Base-by-base conservation (phyloP, 2,888 invertebrate genomes). In the Philaethria dido region DNA sequence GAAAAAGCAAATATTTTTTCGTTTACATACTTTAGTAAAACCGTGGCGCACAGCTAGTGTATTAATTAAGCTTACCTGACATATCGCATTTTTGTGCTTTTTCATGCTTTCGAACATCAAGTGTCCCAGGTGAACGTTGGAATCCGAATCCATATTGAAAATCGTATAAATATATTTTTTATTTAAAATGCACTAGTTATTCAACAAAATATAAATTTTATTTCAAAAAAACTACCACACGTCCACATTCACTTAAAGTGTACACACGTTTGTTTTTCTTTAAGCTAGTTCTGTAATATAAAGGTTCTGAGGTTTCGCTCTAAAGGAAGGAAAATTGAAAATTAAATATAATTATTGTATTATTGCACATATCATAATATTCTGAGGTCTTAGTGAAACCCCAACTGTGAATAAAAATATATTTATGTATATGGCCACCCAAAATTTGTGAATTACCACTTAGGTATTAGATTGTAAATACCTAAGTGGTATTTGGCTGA, bases 91-190 rank as follows among this genome's bases (percentile, higher is more conserved):
- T 44, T 64, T 62, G 3, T 74, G 72, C 22, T 64, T 57, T 54
- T 68, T 80, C 66, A 85, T 68, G 14, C 72, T 72, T 13, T 84
- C 79, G 64, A 83, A 39, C 50, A 84, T 65, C 29, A 84, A 57
- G 52, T 84, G 78, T 6, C 85, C 86, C 36, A 84, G 59, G 67
- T 84, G 80, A 57, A 74, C 76, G 16, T 81, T 61, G 1, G 62
- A n/a, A 36, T 65, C 39, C 13, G 50, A 44, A 64, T 59, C 64
- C 64, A 64, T 64, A 20, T 44, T 16, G 39, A 42, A 11, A 13
- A 14, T 50, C 14, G 13, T 39, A 39, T 3, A 39, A 2, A n/a
- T n/a, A n/a, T n/a, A n/a, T n/a, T 50, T 20, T 52, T 14, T 29
- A 0, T 20, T 22, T 9, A 0, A 11, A 48, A 13, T 1, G 9